These are phyloP conservation scores for Corapipo altera DNA, from an alignment of 2,113 vertebrate species.

Conservation along the genomic window DNA sequence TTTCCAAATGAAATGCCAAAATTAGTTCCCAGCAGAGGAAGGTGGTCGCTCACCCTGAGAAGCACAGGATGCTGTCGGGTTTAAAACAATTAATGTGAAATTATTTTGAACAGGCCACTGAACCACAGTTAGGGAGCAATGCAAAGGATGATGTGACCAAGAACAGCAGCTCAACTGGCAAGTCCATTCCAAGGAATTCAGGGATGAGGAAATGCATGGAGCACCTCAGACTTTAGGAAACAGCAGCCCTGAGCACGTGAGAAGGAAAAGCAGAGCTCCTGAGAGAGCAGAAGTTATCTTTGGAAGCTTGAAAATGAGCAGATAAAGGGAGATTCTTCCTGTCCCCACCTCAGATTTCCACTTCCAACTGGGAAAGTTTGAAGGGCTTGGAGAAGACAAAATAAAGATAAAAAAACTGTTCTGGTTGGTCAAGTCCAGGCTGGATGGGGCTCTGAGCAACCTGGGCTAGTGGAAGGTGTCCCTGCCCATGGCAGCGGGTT, in stretches of 20 bases:
- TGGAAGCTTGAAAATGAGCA: neutral
- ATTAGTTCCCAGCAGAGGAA: conserved; percentile 68
- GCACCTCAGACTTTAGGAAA: neutral
- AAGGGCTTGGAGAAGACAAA: neutral
- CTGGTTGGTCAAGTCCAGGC: neutral
- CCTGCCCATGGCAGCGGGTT: neutral
- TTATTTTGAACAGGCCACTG: conserved; percentile 63
- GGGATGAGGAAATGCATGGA: neutral
- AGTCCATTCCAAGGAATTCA: neutral
- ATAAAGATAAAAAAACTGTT: neutral
- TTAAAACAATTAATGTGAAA: conserved; percentile 67
- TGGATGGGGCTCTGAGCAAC: neutral
- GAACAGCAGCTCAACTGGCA: neutral
- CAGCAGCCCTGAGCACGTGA: neutral
- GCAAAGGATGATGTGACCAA: neutral
- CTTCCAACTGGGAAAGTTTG: neutral
- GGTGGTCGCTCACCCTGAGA: conserved; percentile 34
- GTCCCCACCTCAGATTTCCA: neutral
- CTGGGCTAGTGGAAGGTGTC: neutral
- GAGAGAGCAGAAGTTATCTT: neutral
- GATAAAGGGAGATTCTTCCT: neutral
- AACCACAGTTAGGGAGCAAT: neutral
- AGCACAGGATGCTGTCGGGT: neutral
- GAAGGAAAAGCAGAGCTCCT: neutral
- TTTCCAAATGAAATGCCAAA: conserved; percentile 68